Evolutionary conservation across 2,113 vertebrate species (phyloP), one percentile per base, ranked within the genome.

Genomic region (Sardina pilchardus): DNA sequence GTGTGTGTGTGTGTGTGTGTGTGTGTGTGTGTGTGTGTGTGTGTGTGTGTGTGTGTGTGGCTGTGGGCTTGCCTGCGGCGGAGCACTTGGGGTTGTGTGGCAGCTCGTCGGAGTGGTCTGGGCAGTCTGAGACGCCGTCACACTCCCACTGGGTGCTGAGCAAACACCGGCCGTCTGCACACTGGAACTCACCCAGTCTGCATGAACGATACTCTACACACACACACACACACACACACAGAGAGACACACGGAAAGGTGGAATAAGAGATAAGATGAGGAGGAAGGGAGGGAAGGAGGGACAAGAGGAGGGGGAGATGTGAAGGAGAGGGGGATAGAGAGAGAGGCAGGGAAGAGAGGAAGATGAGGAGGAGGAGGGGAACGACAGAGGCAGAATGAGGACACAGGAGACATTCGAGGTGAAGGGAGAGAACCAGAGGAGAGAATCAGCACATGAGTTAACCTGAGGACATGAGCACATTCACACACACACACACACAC

Each of bases 51-150:
- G 53, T 56, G 53, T 59, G 53, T 59, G 63, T 26, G 24, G 26
- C 12, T 48, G 7, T 19, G 12, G 19, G 36, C 91, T 90, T 89
- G 87, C 96, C 97, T 97, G 96, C 95, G 91, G 89, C 95, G 87
- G 83, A 94, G 89, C 97, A 97, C 88, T 95, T 96, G 26, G 84
- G 88, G 63, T 97, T 97, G 89, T 96, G 85, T 5, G 97, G 97
- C 1, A 95, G 94, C 89, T 97, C 97, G 87, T 97, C 96, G 63
- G 96, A 97, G 90, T 89, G 94, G 90, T 97, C 96, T 80, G 92
- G 94, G 82, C 97, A 97, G 90, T 97, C 97, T 12, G 96, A 95
- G 81, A 96, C 95, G 1, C 97, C 96, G 0, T 97, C 97, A 85
- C 97, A 97, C 21, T 97, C 96, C 96, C 97, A 97, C 16, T 96